Percentiles rank a stretch among this genome's conserved stretches.
Evolutionary conservation across 2,888 invertebrate species (phyloP).

Genomic region (Trissonchulus sp.): DNA sequence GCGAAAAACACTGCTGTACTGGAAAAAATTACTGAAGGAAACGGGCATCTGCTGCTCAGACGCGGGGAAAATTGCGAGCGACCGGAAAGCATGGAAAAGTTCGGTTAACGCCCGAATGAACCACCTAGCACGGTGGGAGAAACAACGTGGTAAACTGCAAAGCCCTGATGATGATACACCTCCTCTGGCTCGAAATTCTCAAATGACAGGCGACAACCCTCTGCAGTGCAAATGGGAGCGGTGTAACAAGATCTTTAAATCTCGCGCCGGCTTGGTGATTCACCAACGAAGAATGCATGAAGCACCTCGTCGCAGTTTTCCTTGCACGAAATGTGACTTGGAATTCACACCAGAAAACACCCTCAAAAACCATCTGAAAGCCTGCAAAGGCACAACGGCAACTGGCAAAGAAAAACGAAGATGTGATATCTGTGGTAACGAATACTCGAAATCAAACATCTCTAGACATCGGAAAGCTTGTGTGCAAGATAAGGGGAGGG

Average conservation of each 20-base stretch:
- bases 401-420: neutral
- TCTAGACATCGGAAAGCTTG: neutral
- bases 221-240: neutral
- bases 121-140: neutral
- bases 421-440: neutral
- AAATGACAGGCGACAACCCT: neutral
- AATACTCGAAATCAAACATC: neutral
- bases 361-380: neutral
- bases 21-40: neutral
- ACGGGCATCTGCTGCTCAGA: neutral
- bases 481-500: no score
- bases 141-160: no score
- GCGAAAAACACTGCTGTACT: no score
- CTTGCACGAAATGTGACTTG: neutral
- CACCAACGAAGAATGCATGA: conserved; percentile 10
- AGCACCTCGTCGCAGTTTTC: neutral
- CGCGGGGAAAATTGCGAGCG: neutral
- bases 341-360: neutral
- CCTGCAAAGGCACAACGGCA: conserved; percentile 5
- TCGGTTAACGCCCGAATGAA: neutral
- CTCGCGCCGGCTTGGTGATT: neutral
- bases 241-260: conserved; percentile 1
- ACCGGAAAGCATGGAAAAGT: neutral
- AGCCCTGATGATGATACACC: no score
- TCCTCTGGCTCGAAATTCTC: neutral